Evolutionary conservation across 1,140 invertebrate species (phyloP), one percentile per base, ranked within the genome.

Genomic region (Littorina saxatilis): DNA sequence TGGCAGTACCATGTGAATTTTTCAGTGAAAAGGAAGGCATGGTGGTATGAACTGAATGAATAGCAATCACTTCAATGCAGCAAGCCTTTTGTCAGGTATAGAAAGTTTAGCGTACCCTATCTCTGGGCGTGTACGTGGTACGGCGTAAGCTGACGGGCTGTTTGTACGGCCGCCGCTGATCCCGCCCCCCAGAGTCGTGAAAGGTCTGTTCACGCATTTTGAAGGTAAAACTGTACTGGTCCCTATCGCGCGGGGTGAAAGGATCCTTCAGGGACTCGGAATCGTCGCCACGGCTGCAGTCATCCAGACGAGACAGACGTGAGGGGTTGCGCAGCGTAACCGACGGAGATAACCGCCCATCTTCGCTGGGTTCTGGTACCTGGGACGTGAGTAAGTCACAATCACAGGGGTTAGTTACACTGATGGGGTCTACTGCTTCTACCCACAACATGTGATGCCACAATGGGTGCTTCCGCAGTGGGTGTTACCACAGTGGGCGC

Each of bases 91-190:
- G n/a, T n/a, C n/a, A n/a, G n/a, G n/a, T n/a, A n/a, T n/a, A n/a
- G n/a, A n/a, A 47, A 47, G 43, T 5, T 9, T 17, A 9, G 43
- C 73, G 29, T 84, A 89, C 89, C 84, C 87, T 88, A 76, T 90
- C 88, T 72, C 85, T 83, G 29, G 88, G 88, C 52, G 88, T 87
- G 66, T 89, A 85, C 13, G 86, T 84, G 70, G 83, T 29, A 9
- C 72, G 50, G 9, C 73, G 39, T n/a, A 79, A 35, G 63, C 43
- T 68, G 29, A 80, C 35, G 15, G 77, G 72, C 73, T 83, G 82
- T 40, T 80, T 83, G 73, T 74, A 80, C 2, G 35, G 32, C 17
- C 72, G 75, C 5, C 77, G 76, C 47, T 79, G 77, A 20, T 78
- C 75, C 9, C 80, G 43, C 40, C 77, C 17, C 0, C 55, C 11